Conservation (phyloP, 1,140 invertebrate species). For the Lucilia sericata region DNA sequence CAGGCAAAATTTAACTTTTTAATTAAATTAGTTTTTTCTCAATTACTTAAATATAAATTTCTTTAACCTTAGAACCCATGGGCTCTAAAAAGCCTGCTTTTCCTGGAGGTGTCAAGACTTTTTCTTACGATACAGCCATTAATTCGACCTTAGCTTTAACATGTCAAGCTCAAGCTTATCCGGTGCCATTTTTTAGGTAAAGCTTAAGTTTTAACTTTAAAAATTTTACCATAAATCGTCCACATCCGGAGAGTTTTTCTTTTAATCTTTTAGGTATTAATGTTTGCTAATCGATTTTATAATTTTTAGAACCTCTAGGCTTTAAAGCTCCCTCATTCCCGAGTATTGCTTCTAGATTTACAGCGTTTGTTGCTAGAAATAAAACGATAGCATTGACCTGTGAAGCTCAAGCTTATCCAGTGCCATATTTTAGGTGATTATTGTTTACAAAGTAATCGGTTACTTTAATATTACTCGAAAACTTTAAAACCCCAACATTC, state of each 20-base stretch:
- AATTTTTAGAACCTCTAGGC: conserved; percentile 72
- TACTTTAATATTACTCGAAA: no score
- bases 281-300: no score
- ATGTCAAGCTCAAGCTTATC: conserved; percentile 77
- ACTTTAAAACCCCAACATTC: neutral
- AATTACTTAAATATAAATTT: no score
- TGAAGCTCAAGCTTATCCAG: conserved; percentile 76
- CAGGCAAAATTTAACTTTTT: no score
- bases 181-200: conserved; percentile 75
- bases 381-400: conserved; percentile 71
- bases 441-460: no score
- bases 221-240: neutral
- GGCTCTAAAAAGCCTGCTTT: conserved; percentile 78
- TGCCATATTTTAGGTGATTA: conserved; percentile 74
- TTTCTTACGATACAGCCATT: conserved; percentile 53
- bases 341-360: conserved; percentile 56
- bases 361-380: conserved; percentile 51
- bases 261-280: no score
- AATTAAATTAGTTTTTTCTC: no score
- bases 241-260: neutral
- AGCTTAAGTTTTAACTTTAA: neutral
- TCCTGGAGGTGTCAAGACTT: conserved; percentile 66
- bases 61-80: conserved; percentile 71
- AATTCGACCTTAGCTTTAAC: conserved; percentile 67
- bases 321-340: conserved; percentile 80